Evolutionary conservation across 2,888 invertebrate genomes (phyloP).

Genomic region (Drosophila paramelanica): DNA sequence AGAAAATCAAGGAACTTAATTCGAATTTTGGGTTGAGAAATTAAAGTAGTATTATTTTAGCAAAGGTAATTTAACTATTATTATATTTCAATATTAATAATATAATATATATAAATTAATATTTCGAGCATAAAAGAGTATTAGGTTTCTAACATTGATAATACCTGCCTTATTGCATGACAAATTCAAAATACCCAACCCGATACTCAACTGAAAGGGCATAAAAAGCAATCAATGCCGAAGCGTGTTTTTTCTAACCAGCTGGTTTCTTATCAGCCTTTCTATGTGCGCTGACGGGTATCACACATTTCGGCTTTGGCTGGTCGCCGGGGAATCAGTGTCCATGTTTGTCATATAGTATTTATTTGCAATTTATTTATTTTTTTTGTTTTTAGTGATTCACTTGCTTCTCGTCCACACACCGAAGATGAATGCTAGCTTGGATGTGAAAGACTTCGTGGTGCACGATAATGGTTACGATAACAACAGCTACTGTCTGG

Average conservation of each 20-base stretch:
- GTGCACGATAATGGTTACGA: slow-evolving; percentile 44
- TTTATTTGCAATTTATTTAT: not conserved
- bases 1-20: no score
- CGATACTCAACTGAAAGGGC: not conserved
- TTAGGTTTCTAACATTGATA: no score
- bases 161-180: not conserved
- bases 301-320: slow-evolving; percentile 41
- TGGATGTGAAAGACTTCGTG: slow-evolving; percentile 12
- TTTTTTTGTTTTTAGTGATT: slow-evolving; percentile 28
- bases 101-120: no score
- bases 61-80: no score
- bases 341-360: not conserved
- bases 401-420: not conserved
- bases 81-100: no score
- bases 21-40: no score
- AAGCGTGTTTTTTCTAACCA: slow-evolving; percentile 7
- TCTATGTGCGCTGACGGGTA: slow-evolving; percentile 3
- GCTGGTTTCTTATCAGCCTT: slow-evolving; percentile 35
- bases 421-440: not conserved
- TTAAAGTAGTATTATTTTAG: no score
- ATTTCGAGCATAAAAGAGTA: no score
- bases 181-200: not conserved
- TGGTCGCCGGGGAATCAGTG: not conserved
- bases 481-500: slow-evolving; percentile 61
- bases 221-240: not conserved